phyloP scores from a whole-genome alignment of 2,113 vertebrate species.

The Oncorhynchus clarkii region DNA sequence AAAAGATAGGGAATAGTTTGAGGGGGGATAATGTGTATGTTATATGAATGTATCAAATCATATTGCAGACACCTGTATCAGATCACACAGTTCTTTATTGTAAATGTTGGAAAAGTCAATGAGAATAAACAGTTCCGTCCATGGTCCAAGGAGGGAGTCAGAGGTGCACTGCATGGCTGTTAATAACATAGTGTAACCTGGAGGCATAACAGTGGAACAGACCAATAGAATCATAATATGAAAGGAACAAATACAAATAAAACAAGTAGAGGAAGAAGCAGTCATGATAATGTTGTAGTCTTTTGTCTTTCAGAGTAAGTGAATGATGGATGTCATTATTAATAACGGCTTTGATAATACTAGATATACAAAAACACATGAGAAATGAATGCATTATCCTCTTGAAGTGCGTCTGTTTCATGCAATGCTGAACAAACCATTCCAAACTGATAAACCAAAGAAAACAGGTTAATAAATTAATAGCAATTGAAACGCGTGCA shows the following conservation, averaged over 20 bases:
- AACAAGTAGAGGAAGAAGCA: conserved; percentile 25
- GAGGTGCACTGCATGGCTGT: conserved; percentile 42
- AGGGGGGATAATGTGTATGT: not conserved
- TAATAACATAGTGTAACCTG: conserved; percentile 24
- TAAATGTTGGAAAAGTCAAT: conserved; percentile 84
- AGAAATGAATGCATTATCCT: conserved; percentile 40
- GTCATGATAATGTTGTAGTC: not conserved
- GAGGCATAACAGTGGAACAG: conserved; percentile 37
- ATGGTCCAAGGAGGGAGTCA: conserved; percentile 36
- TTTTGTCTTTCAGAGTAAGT: not conserved
- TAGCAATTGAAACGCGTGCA: conserved; percentile 43
- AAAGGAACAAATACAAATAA: conserved; percentile 41
- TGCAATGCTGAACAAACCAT: conserved; percentile 45
- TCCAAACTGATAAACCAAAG: conserved; percentile 37
- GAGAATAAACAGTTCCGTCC: conserved; percentile 74
- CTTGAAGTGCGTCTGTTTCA: conserved; percentile 40
- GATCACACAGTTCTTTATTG: conserved; percentile 84
- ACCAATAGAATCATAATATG: conserved; percentile 38
- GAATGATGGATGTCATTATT: not conserved
- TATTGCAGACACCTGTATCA: conserved; percentile 5
- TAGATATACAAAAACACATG: conserved; percentile 66
- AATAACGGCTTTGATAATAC: conserved; percentile 37
- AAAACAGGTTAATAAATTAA: conserved; percentile 74
- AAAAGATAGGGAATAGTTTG: not conserved
- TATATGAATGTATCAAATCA: not conserved